These are phyloP conservation scores for Madoqua kirkii DNA, from an alignment of 2,113 vertebrate species.

Conservation along the genomic window DNA sequence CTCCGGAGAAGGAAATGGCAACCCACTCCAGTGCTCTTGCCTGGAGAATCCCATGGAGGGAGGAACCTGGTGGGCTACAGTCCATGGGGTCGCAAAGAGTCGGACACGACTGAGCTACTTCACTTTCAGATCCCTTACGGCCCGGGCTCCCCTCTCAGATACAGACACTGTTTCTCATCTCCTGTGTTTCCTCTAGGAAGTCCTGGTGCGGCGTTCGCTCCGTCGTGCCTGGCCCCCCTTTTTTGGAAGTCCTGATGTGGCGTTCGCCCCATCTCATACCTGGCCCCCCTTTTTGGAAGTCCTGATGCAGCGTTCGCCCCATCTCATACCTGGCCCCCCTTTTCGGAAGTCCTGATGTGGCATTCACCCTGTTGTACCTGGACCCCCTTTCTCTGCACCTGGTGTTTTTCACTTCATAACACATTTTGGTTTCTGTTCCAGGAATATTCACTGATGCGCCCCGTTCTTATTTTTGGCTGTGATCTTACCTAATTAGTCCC, in stretches of 20 bases:
- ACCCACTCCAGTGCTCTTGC: too few relatives aligned
- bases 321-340: too few relatives aligned
- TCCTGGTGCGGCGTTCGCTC: accelerated
- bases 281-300: not conserved
- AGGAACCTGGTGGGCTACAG: too few relatives aligned
- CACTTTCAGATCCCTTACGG: not conserved
- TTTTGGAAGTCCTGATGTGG: too few relatives aligned
- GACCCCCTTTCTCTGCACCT: not conserved
- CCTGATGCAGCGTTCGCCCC: accelerated
- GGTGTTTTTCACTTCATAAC: not conserved
- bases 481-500: not conserved
- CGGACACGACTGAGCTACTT: too few relatives aligned
- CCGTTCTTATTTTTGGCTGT: not conserved
- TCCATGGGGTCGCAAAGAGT: too few relatives aligned
- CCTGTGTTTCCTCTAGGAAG: not conserved
- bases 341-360: not conserved
- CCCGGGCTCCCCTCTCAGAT: not conserved
- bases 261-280: accelerated
- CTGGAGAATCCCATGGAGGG: too few relatives aligned
- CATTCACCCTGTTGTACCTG: accelerated
- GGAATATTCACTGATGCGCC: accelerated
- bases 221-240: too few relatives aligned
- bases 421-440: not conserved
- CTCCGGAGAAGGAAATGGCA: too few relatives aligned
- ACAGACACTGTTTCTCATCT: not conserved